These are phyloP conservation scores for Bombus picipes DNA, from an alignment of 1,140 invertebrate species.

Conservation along the genomic window DNA sequence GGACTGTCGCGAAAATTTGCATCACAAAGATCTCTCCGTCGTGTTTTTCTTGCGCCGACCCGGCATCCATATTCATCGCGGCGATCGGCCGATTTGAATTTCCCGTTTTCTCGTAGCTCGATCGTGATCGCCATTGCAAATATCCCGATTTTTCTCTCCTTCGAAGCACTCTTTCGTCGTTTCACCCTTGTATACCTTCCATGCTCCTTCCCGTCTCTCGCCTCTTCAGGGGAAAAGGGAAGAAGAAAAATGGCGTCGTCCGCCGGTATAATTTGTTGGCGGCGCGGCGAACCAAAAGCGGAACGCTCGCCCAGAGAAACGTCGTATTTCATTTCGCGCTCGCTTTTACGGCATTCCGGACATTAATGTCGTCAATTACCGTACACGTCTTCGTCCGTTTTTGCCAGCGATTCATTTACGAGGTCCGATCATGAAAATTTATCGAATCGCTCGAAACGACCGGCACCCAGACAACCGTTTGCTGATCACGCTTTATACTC, in stretches of 20 bases:
- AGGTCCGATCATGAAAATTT: conserved; percentile 50
- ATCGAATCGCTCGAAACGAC: conserved; percentile 13
- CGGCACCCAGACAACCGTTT: no score
- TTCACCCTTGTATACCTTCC: background rate
- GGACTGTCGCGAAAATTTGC: conserved; percentile 53
- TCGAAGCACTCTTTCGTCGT: background rate
- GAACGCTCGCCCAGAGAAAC: conserved; percentile 16
- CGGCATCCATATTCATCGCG: conserved; percentile 68
- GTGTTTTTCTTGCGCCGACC: conserved; percentile 37
- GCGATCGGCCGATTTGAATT: conserved; percentile 66
- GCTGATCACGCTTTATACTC: background rate
- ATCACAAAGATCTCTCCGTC: conserved; percentile 57
- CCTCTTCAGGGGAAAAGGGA: background rate
- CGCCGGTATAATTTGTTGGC: conserved; percentile 52
- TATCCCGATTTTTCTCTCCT: conserved; percentile 48
- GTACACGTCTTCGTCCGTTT: conserved; percentile 49
- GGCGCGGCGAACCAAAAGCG: conserved; percentile 38
- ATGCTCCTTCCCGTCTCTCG: background rate
- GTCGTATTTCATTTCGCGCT: conserved; percentile 51
- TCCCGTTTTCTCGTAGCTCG: conserved; percentile 61
- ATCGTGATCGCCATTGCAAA: conserved; percentile 55
- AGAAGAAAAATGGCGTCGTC: conserved; percentile 22
- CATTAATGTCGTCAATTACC: conserved; percentile 47
- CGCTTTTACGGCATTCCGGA: conserved; percentile 39
- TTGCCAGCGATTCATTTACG: conserved; percentile 42